Conservation (phyloP, 2,797 vertebrate species). For the Eulemur mongoz region DNA sequence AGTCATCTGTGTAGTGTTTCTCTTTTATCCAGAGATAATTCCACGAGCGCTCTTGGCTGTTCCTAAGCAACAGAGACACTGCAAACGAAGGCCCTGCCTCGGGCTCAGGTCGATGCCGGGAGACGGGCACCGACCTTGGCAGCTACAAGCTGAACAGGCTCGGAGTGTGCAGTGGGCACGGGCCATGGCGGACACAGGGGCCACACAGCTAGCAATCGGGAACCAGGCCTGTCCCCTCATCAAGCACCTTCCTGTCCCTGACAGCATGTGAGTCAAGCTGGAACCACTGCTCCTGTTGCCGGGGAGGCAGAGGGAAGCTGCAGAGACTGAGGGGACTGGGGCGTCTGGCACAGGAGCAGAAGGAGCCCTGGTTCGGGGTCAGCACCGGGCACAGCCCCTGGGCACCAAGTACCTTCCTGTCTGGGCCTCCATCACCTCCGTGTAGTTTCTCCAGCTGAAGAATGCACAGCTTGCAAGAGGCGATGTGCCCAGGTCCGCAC, state of each 20-base stretch:
- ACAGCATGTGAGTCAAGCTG: background rate
- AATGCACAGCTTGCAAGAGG: background rate
- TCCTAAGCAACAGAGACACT: background rate
- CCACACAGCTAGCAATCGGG: background rate
- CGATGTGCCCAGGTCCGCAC: background rate
- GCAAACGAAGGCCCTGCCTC: background rate
- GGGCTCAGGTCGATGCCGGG: background rate
- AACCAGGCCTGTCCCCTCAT: background rate
- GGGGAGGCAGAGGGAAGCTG: background rate
- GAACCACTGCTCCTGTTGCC: background rate
- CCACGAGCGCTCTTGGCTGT: background rate
- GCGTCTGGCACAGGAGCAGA: background rate
- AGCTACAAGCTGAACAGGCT: background rate
- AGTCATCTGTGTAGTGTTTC: fast-evolving
- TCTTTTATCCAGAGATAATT: background rate
- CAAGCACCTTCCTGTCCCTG: fast-evolving
- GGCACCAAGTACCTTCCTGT: too few species aligned
- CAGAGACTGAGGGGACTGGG: background rate
- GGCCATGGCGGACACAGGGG: background rate
- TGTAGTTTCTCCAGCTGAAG: background rate
- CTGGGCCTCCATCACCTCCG: background rate
- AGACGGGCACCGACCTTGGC: background rate
- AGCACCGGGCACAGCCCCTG: background rate
- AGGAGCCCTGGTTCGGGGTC: background rate
- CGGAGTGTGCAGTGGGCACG: fast-evolving